Evolutionary conservation across 2,888 invertebrate genomes (phyloP).

Genomic region (Thymelicus sylvestris): DNA sequence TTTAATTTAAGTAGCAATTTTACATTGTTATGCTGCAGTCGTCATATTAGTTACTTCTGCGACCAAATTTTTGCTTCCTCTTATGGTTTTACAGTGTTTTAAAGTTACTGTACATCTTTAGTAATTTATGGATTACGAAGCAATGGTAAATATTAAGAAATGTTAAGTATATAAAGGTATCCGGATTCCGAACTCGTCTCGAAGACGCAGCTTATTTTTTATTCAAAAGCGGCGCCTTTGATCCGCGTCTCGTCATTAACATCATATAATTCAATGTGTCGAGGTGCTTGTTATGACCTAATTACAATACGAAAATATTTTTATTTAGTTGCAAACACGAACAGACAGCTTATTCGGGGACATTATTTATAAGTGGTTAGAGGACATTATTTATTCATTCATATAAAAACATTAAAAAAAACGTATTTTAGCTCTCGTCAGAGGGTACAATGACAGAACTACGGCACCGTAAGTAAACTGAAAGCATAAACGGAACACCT

Average conservation of each 20-base stretch:
- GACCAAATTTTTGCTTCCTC: neutral
- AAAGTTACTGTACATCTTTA: slow-evolving; percentile 16
- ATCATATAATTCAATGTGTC: slow-evolving; percentile 20
- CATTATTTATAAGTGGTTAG: too few species aligned
- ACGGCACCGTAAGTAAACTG: too few species aligned
- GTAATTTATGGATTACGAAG: slow-evolving; percentile 19
- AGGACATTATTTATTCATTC: too few species aligned
- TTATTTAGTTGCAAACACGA: slow-evolving; percentile 10
- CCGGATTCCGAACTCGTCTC: slow-evolving; percentile 15
- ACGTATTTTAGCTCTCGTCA: too few species aligned
- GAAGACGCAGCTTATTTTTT: slow-evolving; percentile 22
- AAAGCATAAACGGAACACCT: too few species aligned
- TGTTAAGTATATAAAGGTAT: slow-evolving; percentile 23
- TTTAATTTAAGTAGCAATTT: too few species aligned
- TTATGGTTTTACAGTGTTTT: slow-evolving; percentile 15
- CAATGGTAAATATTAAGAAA: slow-evolving; percentile 27
- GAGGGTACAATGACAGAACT: too few species aligned
- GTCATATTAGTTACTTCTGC: too few species aligned
- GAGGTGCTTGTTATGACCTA: slow-evolving; percentile 21
- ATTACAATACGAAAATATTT: slow-evolving; percentile 24
- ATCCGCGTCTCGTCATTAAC: slow-evolving; percentile 15
- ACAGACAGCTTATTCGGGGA: neutral
- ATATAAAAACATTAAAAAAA: too few species aligned
- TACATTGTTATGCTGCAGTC: too few species aligned
- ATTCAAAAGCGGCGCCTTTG: slow-evolving; percentile 23